Percentiles rank a stretch among this genome's conserved stretches.
Conservation (phyloP, 2,113 vertebrate species). For the Dinomys branickii region DNA sequence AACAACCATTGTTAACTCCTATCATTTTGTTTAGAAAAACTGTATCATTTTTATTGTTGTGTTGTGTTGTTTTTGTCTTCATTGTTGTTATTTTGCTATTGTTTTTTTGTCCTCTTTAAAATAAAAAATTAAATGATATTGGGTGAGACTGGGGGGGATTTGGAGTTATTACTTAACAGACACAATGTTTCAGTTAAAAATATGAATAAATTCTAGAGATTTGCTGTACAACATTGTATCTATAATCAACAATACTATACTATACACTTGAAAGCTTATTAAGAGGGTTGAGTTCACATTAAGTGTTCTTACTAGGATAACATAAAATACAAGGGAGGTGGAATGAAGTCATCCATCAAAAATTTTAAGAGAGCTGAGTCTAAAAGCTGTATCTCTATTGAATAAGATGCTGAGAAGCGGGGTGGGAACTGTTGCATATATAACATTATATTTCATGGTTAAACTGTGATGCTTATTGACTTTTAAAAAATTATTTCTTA, state of each 20-base stretch:
- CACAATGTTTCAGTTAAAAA: not conserved
- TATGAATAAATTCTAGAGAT: not conserved
- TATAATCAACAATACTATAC: not conserved
- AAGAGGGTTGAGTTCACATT: not conserved
- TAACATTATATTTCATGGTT: not conserved
- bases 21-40: too few relatives aligned
- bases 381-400: not conserved
- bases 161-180: not conserved
- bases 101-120: not conserved
- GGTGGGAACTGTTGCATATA: not conserved
- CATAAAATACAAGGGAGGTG: not conserved
- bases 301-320: not conserved
- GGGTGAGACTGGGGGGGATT: not conserved
- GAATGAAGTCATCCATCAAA: not conserved
- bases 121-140: not conserved
- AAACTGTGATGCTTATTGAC: not conserved
- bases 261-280: not conserved
- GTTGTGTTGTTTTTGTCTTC: too few relatives aligned
- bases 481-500: conserved; percentile 34
- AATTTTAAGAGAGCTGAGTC: not conserved
- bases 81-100: too few relatives aligned
- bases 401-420: not conserved
- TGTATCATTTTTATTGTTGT: too few relatives aligned
- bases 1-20: too few relatives aligned
- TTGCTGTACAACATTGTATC: not conserved